Evolutionary conservation across 2,888 invertebrate species (phyloP), one percentile per base, ranked within the genome.

Genomic region (Drosophila vallismaia): DNA sequence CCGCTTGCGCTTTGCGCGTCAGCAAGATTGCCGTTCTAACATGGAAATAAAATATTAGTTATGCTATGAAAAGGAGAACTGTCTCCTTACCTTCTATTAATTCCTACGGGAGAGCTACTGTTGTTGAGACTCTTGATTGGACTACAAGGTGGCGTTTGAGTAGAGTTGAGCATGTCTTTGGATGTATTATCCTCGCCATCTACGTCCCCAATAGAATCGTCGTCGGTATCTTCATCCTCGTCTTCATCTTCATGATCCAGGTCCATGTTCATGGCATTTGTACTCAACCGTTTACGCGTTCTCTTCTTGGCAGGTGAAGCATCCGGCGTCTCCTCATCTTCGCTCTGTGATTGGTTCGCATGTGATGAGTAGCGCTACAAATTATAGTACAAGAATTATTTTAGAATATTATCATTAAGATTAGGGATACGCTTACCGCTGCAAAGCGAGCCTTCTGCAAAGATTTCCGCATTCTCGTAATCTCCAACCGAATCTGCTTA

Each of bases 1-100:
- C 92, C 1, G 94, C 94, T 86, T 94, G 94, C 1, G 94, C 94
- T 91, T 96, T 96, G 50, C 95, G 93, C 8, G 95, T 95, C 81
- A 96, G 95, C 31, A 96, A 91, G 28, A 96, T 96, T n/a, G 96
- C 95, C 24, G 95, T 96, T 84, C 96, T 92, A 52, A 0, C 77
- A 63, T 10, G 19, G 12, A 4, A 9, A 24, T n/a, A 0, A 5
- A 19, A 4, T 38, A 1, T 5, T 6, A 12, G 12, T 24, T 24
- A 19, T 2, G 19, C 1, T 19, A 19, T 19, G 2, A 19, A 19
- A 19, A 19, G 1, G 2, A 19, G 19, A 19, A 19, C 19, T 19
- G 19, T 1, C 2, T 19, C 19, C 19, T 2, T 19, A 92, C 92
- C 92, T 89, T 75, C 92, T 78, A 77, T 92, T 92, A 3, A 92